phyloP scores from a whole-genome alignment of 92 coral and sea anemone species.

The Heteractis magnifica region DNA sequence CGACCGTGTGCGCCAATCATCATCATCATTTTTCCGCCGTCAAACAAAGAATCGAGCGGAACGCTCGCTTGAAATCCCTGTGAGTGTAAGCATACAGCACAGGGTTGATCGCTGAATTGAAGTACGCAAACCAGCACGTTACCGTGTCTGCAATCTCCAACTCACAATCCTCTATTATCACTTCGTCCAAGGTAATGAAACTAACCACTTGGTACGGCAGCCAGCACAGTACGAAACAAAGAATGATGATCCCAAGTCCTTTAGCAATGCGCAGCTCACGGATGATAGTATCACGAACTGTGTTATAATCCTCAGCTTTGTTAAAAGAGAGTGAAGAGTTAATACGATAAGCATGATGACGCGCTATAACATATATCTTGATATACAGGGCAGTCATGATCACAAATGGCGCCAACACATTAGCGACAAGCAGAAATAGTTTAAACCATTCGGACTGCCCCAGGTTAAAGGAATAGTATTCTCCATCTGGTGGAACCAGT shows the following conservation, averaged over 20 bases:
- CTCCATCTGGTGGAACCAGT: conserved; percentile 63
- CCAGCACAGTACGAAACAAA: conserved; percentile 78
- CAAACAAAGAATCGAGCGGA: conserved; percentile 24
- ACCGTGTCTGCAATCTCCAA: conserved; percentile 65
- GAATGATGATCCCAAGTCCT: conserved; percentile 67
- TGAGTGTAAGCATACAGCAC: conserved; percentile 52
- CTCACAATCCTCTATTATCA: conserved; percentile 43
- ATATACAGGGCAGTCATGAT: conserved; percentile 56
- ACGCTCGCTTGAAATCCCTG: conserved; percentile 61
- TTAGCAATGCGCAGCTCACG: conserved; percentile 74
- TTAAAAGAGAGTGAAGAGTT: neutral
- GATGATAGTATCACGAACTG: conserved; percentile 32
- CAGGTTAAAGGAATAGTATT: conserved; percentile 57
- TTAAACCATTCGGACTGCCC: conserved; percentile 43
- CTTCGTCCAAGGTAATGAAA: conserved; percentile 39
- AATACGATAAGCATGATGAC: conserved; percentile 56
- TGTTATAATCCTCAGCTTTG: neutral
- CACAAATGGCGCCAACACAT: conserved; percentile 57
- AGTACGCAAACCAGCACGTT: conserved; percentile 74
- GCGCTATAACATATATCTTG: conserved; percentile 71
- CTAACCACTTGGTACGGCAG: conserved; percentile 64
- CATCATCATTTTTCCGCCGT: conserved; percentile 10
- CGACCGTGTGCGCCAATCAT: conserved; percentile 27
- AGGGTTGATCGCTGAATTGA: conserved; percentile 62
- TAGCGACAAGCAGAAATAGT: conserved; percentile 58